These are phyloP conservation scores for Apteryx mantelli DNA, from an alignment of 2,113 vertebrate genomes.

Conservation along the genomic window DNA sequence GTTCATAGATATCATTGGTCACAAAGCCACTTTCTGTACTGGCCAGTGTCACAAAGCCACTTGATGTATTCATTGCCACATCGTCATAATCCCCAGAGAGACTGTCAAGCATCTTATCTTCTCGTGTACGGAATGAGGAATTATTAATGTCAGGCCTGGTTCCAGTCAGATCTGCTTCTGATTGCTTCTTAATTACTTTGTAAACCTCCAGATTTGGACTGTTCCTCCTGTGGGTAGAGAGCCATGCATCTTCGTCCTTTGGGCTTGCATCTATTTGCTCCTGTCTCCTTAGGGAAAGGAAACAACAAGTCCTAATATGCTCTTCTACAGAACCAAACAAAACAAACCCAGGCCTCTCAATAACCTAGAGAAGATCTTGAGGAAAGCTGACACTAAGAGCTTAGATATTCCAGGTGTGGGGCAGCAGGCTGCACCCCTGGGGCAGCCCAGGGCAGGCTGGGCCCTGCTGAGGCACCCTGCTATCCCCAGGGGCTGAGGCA, in stretches of 20 bases:
- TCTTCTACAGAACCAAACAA: neutral
- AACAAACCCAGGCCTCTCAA: neutral
- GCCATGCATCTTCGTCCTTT: constrained; percentile 78
- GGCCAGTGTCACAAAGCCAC: constrained; percentile 82
- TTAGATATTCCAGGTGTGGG: neutral
- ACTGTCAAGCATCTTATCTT: constrained; percentile 57
- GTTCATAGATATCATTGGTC: constrained; percentile 93
- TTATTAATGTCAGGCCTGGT: constrained; percentile 87
- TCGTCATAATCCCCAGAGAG: constrained; percentile 81
- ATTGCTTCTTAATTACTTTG: constrained; percentile 87
- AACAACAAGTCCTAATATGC: neutral
- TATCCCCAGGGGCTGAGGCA: neutral
- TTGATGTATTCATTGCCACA: constrained; percentile 64
- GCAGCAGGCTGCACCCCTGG: neutral
- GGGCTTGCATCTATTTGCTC: constrained; percentile 59
- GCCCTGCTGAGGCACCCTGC: neutral
- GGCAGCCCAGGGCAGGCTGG: rapidly evolving
- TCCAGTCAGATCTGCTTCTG: constrained; percentile 86
- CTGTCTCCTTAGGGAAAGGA: constrained; percentile 76
- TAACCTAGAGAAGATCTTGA: rapidly evolving
- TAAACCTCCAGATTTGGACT: constrained; percentile 86
- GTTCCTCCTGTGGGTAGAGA: constrained; percentile 55
- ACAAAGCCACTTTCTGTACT: constrained; percentile 90
- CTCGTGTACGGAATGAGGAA: constrained; percentile 86
- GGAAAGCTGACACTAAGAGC: neutral